Evolutionary conservation across 2,113 vertebrate genomes (phyloP).

Genomic region (Stigmatopora nigra): DNA sequence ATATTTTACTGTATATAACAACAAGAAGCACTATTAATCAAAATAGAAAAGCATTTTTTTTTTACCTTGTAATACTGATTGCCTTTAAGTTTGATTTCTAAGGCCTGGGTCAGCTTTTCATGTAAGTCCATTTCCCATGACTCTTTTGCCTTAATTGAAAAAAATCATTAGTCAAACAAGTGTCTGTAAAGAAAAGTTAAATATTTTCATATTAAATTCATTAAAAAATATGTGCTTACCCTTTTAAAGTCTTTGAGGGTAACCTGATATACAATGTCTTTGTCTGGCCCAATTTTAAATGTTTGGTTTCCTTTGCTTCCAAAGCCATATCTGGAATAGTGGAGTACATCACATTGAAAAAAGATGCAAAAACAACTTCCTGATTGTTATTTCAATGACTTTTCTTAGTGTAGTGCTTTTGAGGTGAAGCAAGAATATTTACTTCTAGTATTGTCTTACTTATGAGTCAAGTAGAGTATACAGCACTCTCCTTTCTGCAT

Average conservation of each 20-base stretch:
- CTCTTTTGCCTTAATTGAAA: constrained; percentile 81
- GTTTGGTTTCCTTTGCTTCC: constrained; percentile 81
- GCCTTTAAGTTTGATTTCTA: constrained; percentile 84
- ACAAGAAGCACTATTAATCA: background rate
- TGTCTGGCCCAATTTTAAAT: constrained; percentile 79
- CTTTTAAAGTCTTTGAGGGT: constrained; percentile 88
- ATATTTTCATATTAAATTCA: background rate
- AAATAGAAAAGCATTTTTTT: background rate
- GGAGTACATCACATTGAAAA: background rate
- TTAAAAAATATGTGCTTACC: constrained; percentile 65
- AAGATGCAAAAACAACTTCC: background rate
- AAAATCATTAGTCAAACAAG: constrained; percentile 3
- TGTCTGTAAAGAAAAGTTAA: background rate
- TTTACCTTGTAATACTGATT: constrained; percentile 89
- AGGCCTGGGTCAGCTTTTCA: constrained; percentile 83
- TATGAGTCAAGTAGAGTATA: constrained; percentile 78
- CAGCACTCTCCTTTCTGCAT: constrained; percentile 94
- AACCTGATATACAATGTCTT: constrained; percentile 83
- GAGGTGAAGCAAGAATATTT: too few species aligned
- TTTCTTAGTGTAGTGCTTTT: too few species aligned
- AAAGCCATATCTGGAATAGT: constrained; percentile 80
- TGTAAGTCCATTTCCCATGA: constrained; percentile 94
- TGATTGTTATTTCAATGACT: too few species aligned
- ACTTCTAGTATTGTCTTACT: constrained; percentile 64
- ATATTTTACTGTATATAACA: background rate